A percentile compares a stretch with the other conserved stretches of the same genome.
Evolutionary conservation across 2,797 vertebrate species (phyloP).

Genomic region (Sylvia borin): DNA sequence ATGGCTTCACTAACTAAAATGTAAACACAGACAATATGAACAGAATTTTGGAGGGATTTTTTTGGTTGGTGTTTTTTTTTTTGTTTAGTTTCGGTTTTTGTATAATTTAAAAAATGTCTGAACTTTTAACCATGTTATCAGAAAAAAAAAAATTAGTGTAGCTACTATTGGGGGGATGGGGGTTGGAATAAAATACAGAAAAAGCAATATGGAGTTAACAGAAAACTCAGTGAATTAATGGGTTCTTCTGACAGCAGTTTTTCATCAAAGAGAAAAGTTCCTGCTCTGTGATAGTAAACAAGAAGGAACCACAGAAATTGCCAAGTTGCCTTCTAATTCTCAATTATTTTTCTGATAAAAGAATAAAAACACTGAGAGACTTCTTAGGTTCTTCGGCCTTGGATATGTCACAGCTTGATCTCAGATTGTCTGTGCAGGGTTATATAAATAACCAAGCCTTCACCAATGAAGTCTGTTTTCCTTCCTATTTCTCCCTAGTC

Average conservation of each 20-base stretch:
- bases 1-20: background rate
- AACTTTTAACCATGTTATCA: background rate
- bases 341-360: background rate
- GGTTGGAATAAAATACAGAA: background rate
- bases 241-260: background rate
- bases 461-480: background rate
- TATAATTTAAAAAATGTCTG: background rate
- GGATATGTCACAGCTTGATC: background rate
- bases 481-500: background rate
- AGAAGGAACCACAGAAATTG: background rate
- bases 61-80: too few species aligned
- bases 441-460: background rate
- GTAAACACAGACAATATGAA: background rate
- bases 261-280: background rate
- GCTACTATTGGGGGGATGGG: accelerated
- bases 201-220: background rate
- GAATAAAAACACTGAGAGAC: background rate
- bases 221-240: background rate
- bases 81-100: background rate
- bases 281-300: background rate
- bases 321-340: background rate
- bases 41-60: background rate
- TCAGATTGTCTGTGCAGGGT: background rate
- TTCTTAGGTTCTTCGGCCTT: background rate
- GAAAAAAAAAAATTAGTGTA: background rate